Conservation (phyloP, 2,113 vertebrate species). For the Dendrocopos noguchii region DNA sequence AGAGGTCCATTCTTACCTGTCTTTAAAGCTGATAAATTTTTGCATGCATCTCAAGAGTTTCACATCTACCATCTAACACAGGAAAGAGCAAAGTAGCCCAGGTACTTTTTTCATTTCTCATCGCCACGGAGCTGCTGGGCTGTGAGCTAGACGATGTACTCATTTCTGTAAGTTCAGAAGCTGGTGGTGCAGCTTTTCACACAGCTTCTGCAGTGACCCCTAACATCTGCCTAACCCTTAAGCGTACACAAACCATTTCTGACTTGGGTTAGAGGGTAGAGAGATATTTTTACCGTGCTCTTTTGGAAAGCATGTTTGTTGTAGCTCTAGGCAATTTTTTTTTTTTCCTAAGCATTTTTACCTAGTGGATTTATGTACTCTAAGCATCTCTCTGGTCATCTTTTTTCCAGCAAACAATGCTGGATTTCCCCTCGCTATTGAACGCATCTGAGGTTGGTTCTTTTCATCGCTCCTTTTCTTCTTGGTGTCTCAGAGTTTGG, state of each 20-base stretch:
- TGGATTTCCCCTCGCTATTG: slow-evolving; percentile 57
- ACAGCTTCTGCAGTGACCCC: slow-evolving; percentile 62
- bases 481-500: slow-evolving; percentile 63
- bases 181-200: slow-evolving; percentile 47
- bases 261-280: slow-evolving; percentile 24
- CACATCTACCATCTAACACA: neutral
- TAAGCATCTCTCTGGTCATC: slow-evolving; percentile 22
- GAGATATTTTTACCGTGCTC: slow-evolving; percentile 54
- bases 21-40: slow-evolving; percentile 20
- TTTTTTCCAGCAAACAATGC: slow-evolving; percentile 45
- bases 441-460: slow-evolving; percentile 41
- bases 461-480: slow-evolving; percentile 71
- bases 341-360: slow-evolving; percentile 22
- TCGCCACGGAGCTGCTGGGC: neutral
- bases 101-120: slow-evolving; percentile 37
- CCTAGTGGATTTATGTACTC: slow-evolving; percentile 8
- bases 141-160: neutral
- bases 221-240: slow-evolving; percentile 69
- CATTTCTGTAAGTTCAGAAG: slow-evolving; percentile 67
- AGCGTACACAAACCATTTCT: slow-evolving; percentile 63
- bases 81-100: neutral
- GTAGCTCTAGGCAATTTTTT: slow-evolving; percentile 54
- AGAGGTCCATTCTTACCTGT: slow-evolving; percentile 55
- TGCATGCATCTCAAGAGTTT: slow-evolving; percentile 25
- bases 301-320: slow-evolving; percentile 61